A percentile compares a stretch with the other conserved stretches of the same genome.
Evolutionary conservation across 2,113 vertebrate genomes (phyloP).

Genomic region (Solea senegalensis): DNA sequence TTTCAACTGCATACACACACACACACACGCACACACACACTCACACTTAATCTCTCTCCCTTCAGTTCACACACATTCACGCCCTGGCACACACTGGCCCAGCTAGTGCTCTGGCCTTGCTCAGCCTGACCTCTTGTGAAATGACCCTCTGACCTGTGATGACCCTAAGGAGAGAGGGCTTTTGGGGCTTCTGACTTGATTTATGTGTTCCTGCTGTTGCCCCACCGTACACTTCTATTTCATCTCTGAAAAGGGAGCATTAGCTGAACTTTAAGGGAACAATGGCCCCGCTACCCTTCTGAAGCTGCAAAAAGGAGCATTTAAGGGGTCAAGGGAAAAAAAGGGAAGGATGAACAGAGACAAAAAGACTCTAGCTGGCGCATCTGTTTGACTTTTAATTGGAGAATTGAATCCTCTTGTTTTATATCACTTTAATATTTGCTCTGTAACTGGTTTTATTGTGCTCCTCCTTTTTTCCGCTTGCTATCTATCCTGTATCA

Average conservation of each 20-base stretch:
- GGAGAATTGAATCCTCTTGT: conserved; percentile 37
- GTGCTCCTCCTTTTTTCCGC: background rate
- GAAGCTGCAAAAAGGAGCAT: conserved; percentile 54
- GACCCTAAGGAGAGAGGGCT: conserved; percentile 88
- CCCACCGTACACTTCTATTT: conserved; percentile 93
- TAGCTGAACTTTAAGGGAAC: conserved; percentile 88
- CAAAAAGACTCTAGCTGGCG: conserved; percentile 65
- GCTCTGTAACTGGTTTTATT: conserved; percentile 31
- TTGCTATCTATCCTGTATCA: conserved; percentile 30
- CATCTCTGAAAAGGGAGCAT: conserved; percentile 88
- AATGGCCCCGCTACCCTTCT: conserved; percentile 82
- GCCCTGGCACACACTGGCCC: conserved; percentile 33
- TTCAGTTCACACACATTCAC: conserved; percentile 40
- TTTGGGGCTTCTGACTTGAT: conserved; percentile 90
- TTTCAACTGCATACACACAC: conserved; percentile 10
- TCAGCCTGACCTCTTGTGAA: conserved; percentile 76
- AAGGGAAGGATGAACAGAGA: conserved; percentile 31
- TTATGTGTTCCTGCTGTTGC: conserved; percentile 94
- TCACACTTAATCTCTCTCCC: conserved; percentile 40
- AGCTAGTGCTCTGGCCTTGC: conserved; percentile 64
- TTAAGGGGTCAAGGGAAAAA: conserved; percentile 38
- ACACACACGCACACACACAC: conserved; percentile 5
- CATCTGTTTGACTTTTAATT: conserved; percentile 80
- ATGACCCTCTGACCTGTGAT: conserved; percentile 82
- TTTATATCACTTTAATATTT: conserved; percentile 37